These are phyloP conservation scores for Pegoplata infirma DNA, from an alignment of 2,888 invertebrate species.

Conservation along the genomic window DNA sequence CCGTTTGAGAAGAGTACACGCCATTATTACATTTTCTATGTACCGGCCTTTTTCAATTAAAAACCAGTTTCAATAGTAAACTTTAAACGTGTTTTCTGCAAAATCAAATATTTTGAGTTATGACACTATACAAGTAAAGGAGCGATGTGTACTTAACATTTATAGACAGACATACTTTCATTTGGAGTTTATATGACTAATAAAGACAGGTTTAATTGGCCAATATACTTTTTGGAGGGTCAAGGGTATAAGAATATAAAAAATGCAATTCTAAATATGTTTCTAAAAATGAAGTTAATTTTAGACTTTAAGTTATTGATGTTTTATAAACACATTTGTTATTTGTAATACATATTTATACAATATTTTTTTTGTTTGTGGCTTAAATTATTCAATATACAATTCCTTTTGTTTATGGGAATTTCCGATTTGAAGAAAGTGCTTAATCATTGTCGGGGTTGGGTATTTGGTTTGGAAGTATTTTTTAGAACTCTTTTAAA, in stretches of 20 bases:
- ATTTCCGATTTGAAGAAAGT: constrained; percentile 19
- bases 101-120: too few species aligned
- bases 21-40: too few species aligned
- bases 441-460: background rate
- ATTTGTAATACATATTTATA: too few species aligned
- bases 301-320: constrained; percentile 15
- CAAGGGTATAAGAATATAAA: constrained; percentile 30
- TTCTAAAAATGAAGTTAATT: constrained; percentile 29
- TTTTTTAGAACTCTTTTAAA: too few species aligned
- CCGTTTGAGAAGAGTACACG: too few species aligned
- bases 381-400: background rate
- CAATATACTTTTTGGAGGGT: constrained; percentile 42
- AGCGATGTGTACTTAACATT: too few species aligned
- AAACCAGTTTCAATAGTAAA: too few species aligned
- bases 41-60: too few species aligned
- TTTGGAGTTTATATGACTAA: constrained; percentile 39
- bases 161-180: constrained; percentile 3
- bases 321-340: background rate
- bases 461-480: too few species aligned
- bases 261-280: constrained; percentile 20
- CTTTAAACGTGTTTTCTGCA: too few species aligned
- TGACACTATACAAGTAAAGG: too few species aligned
- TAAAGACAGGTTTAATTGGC: constrained; percentile 38
- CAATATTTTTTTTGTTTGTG: background rate
- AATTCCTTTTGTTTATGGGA: constrained; percentile 20